Evolutionary conservation across 2,797 vertebrate species (phyloP), one percentile per base, ranked within the genome.

Genomic region (Lepilemur ruficaudatus): DNA sequence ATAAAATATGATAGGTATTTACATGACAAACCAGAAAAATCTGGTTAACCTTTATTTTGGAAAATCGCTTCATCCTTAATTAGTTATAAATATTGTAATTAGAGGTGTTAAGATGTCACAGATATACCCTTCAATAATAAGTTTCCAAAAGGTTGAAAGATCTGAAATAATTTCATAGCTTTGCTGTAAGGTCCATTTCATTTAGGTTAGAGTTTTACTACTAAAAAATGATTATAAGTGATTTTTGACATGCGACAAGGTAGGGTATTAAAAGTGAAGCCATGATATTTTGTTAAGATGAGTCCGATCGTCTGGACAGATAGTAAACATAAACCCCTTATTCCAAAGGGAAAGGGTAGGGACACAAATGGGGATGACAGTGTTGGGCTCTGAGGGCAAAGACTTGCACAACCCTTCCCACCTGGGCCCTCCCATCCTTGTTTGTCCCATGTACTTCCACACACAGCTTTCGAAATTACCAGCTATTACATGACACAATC

Each of bases 91-190:
- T 70, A 32, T 46, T 63, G 17, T 41, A 89, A 46, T 76, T 86
- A 69, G 41, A 28, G 38, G 65, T 94, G 84, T 92, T 96, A 72
- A 94, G 52, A 81, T 65, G 76, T 75, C 89, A 88, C 52, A 96
- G 88, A 94, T 91, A 52, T n/a, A 43, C 25, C 94, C 52, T 87
- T 93, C 23, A 85, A 75, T 50, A 88, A 61, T 72, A 86, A 88
- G 5, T 32, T 55, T 95, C 84, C 59, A 78, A 83, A 67, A 46
- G 93, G 72, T 80, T 95, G 70, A 85, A 80, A 85, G 84, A 93
- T 72, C 12, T 69, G 52, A 92, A 96, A 94, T 93, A 70, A 85
- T 86, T 92, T 95, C 48, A 91, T 75, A 65, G n/a, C 57, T 91
- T 95, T 95, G 38, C n/a, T 30, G 2, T 76, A 75, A 91, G 55